Base-by-base conservation (phyloP, 2,888 invertebrate species). In the Mythimna impura region DNA sequence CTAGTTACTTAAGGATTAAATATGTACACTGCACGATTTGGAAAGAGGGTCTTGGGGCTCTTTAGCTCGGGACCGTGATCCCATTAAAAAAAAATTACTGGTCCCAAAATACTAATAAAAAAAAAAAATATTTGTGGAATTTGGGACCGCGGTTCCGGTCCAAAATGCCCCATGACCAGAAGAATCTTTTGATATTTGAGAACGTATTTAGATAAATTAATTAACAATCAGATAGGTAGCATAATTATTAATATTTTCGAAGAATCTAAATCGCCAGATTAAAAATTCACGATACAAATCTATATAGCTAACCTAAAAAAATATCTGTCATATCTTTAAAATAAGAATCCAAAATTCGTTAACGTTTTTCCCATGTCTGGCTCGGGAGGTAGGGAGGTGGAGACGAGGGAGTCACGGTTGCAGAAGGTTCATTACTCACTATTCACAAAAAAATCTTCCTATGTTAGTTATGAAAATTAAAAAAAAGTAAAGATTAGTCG, bases 301-400 rank as follows among this genome's bases (percentile, higher is more conserved):
- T 73, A 60, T 57, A 80, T 34, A 43, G 62, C 58, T 74, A 77
- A 68, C 76, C 36, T 64, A n/a, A 81, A 82, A 84, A 83, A 66
- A 84, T 73, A 83, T 76, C 85, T 83, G 85, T 87, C 84, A 86
- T 86, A 82, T 83, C 67, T 72, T 82, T 69, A 67, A 84, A 85
- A 84, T 84, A 79, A 73, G 81, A 79, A 80, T 80, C 73, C 82
- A 78, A 85, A 86, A 86, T 84, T 81, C 76, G 80, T 82, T 84
- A 84, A 87, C 87, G 87, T 88, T 88, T 87, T 85, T 86, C 87
- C 66, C 86, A 86, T 89, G 86, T 80, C 81, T 81, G 82, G 81
- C 77, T 73, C 76, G 79, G 82, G 79, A 81, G 80, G 80, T 66
- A 76, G 84, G 71, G 72, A 69, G 64, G 84, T 84, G 78, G 85